Base-by-base conservation (phyloP, 2,113 vertebrate genomes). In the Anoplopoma fimbria region DNA sequence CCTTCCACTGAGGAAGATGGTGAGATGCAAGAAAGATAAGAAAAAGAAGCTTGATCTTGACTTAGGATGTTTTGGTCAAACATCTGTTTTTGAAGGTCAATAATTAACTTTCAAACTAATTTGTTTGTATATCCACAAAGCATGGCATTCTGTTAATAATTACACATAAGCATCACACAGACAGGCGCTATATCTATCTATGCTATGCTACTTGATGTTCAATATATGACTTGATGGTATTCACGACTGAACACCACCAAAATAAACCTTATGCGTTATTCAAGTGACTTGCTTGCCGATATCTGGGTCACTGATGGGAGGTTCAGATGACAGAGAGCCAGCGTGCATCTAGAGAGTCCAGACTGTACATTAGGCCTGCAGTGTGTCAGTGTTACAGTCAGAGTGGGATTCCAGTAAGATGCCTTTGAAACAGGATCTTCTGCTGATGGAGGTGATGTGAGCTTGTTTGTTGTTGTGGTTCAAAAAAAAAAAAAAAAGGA, bases 341-440 rank as follows among this genome's bases (percentile, higher is more conserved):
- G 21, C 45, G 17, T 25, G 0, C 33, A 10, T 19, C 31, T 1
- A 27, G 58, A 45, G 25, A 42, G n/a, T 63, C 19, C 45, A 57
- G 8, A 7, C 25, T 69, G 33, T 34, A 27, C n/a, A 49, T 19
- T 31, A n/a, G 38, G 9, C 29, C 33, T 45, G 40, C 58, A 69
- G 68, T 60, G 27, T 67, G 67, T 63, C 69, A 71, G 45, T 71
- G 73, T 79, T 72, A 79, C 75, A 69, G 61, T 63, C 36, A 31
- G 9, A 36, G 72, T 79, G 70, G 31, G 57, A 29, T 83, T 85
- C 55, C 64, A 80, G 19, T 5, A 23, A 53, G 40, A 31, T 0
- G 25, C 45, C 25, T 68, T 36, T 65, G 75, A 75, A 83, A 87
- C 55, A 12, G 38, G 47, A 47, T 69, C 69, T 33, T 51, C 6